These are phyloP conservation scores for Hassar affinis DNA, from an alignment of 2,113 vertebrate species.

Conservation along the genomic window DNA sequence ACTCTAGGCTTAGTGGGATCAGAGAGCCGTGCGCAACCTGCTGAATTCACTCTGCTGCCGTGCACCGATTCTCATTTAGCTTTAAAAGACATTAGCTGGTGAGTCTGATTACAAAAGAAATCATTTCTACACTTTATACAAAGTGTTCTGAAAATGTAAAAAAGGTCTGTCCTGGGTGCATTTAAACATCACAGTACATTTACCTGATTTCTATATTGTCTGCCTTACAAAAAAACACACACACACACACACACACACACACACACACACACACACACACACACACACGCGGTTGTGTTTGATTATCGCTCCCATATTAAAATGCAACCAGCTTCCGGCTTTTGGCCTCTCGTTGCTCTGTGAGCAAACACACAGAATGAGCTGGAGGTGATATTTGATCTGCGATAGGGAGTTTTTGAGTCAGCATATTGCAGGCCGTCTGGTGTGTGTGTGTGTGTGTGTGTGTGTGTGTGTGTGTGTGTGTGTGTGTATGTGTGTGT, in stretches of 20 bases:
- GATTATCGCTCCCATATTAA: constrained; percentile 21
- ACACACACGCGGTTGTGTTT: background rate
- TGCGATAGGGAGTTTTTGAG: constrained; percentile 7
- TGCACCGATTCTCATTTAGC: background rate
- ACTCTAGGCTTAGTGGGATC: background rate
- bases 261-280: constrained; percentile 2
- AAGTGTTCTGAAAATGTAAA: background rate
- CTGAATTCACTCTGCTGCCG: background rate
- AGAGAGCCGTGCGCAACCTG: background rate
- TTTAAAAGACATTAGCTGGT: background rate
- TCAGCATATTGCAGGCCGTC: constrained; percentile 42
- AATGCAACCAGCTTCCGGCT: constrained; percentile 20
- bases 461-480: constrained; percentile 9
- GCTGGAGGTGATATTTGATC: constrained; percentile 19
- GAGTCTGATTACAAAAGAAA: background rate
- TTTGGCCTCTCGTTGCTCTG: constrained; percentile 4
- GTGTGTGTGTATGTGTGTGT: background rate
- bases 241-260: background rate
- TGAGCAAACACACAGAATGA: constrained; percentile 27
- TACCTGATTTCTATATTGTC: background rate
- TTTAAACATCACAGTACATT: background rate
- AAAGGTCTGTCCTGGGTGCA: background rate
- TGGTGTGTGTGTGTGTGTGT: constrained; percentile 19
- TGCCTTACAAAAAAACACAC: too few relatives aligned
- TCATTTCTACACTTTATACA: background rate